These are phyloP conservation scores for Petrophora chlorosata DNA, from an alignment of 2,888 invertebrate species.

Conservation along the genomic window DNA sequence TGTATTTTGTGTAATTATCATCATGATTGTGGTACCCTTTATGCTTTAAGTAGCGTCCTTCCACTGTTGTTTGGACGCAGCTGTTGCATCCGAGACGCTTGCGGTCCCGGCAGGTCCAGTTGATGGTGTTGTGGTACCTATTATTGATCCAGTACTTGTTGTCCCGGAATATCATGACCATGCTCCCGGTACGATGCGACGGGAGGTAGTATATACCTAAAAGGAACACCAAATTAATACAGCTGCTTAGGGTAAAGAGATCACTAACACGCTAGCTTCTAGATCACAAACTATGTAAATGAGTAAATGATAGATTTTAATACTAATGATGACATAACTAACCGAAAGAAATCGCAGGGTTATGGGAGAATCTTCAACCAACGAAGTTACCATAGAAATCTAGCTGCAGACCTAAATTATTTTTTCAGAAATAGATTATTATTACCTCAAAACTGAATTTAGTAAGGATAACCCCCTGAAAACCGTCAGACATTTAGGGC, in stretches of 20 bases:
- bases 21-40: conserved; percentile 76
- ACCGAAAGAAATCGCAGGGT: too few relatives aligned
- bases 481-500: too few relatives aligned
- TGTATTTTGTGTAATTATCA: conserved; percentile 77
- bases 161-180: conserved; percentile 78
- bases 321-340: too few relatives aligned
- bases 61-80: conserved; percentile 74
- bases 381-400: too few relatives aligned
- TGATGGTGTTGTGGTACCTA: conserved; percentile 77
- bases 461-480: too few relatives aligned
- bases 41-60: conserved; percentile 74
- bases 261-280: not conserved
- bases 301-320: too few relatives aligned
- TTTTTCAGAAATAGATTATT: too few relatives aligned
- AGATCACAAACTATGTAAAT: not conserved
- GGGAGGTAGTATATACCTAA: conserved; percentile 77
- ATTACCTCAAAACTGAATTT: too few relatives aligned
- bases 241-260: conserved; percentile 11
- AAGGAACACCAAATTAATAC: conserved; percentile 42
- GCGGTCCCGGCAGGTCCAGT: conserved; percentile 77
- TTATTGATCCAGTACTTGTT: conserved; percentile 81
- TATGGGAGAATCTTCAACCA: too few relatives aligned
- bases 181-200: conserved; percentile 77
- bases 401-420: too few relatives aligned
- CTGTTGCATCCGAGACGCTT: conserved; percentile 75